Evolutionary conservation across 2,888 invertebrate genomes (phyloP), one percentile per base, ranked within the genome.

Genomic region (Latrodectus hesperus): DNA sequence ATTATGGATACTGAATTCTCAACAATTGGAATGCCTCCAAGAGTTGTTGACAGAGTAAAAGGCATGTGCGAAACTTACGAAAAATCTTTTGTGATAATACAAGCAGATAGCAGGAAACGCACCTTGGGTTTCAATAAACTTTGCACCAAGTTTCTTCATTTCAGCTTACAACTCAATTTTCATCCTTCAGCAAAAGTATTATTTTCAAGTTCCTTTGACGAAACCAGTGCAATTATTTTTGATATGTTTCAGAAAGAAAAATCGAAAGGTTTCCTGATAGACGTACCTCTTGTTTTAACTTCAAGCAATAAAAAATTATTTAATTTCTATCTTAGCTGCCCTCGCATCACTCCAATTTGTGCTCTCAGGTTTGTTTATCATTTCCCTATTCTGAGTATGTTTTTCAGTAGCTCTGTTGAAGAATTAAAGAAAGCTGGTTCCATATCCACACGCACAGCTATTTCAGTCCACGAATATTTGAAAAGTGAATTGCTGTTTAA

Each of bases 361-460:
- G 88, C 88, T 52, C 64, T 88, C 5, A 84, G 84, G 70, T 88
- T 88, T 52, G 71, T 82, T 11, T 85, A 88, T 26, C 22, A 75
- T 64, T 88, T 88, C 26, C 82, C 88, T 22, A 51, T 64, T 49
- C 12, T 88, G 4, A n/a, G 38, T 11, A 17, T 64, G 16, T 81
- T 88, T 75, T 77, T 77, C 14, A 52, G 77, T 49, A 70, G 74
- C 52, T 88, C 88, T 38, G 75, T 68, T 2, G 72, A 88, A 49
- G 53, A 85, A 16, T 38, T 88, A 11, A 78, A 85, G 53, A 81
- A 81, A 17, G 77, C 68, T 51, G 84, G 88, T 14, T 68, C 26
- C 26, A 85, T 88, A 74, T 85, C 84, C 55, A 73, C 68, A 38
- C 53, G 49, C n/a, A 88, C 77, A 71, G 88, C 88, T 64, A 22